These are phyloP conservation scores for Diabrotica undecimpunctata DNA, from an alignment of 1,140 invertebrate species.

Conservation along the genomic window DNA sequence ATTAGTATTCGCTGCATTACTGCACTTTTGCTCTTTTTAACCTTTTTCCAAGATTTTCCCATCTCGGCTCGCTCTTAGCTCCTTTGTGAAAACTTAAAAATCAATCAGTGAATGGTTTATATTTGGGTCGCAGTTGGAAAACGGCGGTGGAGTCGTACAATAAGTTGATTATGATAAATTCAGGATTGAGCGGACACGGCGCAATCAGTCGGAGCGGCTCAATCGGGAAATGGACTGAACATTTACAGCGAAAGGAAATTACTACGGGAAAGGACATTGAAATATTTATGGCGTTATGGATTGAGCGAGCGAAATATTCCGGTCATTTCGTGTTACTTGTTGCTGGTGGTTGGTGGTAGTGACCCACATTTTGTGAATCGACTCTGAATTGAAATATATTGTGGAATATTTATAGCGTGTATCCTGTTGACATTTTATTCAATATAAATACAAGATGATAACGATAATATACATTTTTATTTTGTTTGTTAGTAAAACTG, in stretches of 20 bases:
- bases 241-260: conserved; percentile 1
- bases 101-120: not conserved
- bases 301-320: not conserved
- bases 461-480: too few relatives aligned
- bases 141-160: not conserved
- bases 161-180: conserved; percentile 3
- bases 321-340: not conserved
- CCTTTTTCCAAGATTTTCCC: too few relatives aligned
- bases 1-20: too few relatives aligned
- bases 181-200: not conserved
- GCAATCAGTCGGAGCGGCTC: not conserved
- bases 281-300: conserved; percentile 2
- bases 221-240: conserved; percentile 1
- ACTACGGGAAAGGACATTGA: not conserved
- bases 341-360: not conserved
- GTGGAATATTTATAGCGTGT: too few relatives aligned
- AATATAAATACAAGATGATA: too few relatives aligned
- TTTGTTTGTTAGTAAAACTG: too few relatives aligned
- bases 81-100: not conserved
- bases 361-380: not conserved
- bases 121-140: not conserved
- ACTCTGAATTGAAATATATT: too few relatives aligned
- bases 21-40: too few relatives aligned
- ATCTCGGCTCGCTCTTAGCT: too few relatives aligned
- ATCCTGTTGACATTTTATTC: too few relatives aligned